Evolutionary conservation across 2,888 invertebrate genomes (phyloP), one percentile per base, ranked within the genome.

Genomic region (Drosophila villosipedis): DNA sequence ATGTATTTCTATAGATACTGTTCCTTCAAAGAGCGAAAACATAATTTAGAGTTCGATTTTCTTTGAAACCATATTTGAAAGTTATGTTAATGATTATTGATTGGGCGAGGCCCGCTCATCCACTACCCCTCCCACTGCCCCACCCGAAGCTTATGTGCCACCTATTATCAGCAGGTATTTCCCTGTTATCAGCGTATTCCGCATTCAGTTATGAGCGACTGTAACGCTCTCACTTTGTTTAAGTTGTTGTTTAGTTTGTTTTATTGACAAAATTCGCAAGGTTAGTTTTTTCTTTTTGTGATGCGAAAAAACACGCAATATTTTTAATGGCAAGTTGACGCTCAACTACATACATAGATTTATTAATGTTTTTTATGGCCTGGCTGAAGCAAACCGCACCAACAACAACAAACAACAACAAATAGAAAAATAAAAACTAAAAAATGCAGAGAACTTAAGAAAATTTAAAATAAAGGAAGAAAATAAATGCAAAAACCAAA

Each of bases 181-280:
- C 12, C 43, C 43, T 22, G 1, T 12, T 22, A 16, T 16, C 25
- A 47, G 47, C 9, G 47, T 47, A 47, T 47, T 25, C 9, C 7
- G 4, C 16, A 47, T 25, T 47, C 47, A 25, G 16, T 16, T 16
- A 47, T 25, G 7, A 7, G 4, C 47, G 25, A 25, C 16, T 25
- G 47, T 16, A 47, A 9, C 47, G 9, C 47, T 25, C 47, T 16
- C 16, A 25, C 25, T 47, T 47, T 50, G 19, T 10, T 19, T 19
- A 19, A 50, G 5, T 25, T 50, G 50, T 59, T 50, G 33, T 28
- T 35, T n/a, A 28, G 31, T 37, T 68, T n/a, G n/a, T n/a, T 68
- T 63, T 55, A 49, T 35, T 14, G 50, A 43, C 59, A 52, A 72
- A 57, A 66, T 59, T 69, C 22, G 67, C 78, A 78, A 78, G 78